Evolutionary conservation across 2,888 invertebrate species (phyloP).

Genomic region (Abrostola tripartita): DNA sequence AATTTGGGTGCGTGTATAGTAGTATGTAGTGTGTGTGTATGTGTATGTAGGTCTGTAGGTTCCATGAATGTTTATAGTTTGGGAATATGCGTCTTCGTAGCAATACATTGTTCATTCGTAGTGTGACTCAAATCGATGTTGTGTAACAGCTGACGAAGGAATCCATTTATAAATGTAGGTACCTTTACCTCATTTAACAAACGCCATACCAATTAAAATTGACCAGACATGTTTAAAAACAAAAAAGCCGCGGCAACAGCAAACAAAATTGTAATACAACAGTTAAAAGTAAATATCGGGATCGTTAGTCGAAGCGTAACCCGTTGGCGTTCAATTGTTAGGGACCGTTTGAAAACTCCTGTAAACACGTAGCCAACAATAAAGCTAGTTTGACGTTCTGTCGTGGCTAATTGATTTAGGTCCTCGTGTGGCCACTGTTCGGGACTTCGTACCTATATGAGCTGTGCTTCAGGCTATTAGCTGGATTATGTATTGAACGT

Average conservation of each 20-base stretch:
- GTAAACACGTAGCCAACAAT: conserved; percentile 57
- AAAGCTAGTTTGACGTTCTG: conserved; percentile 67
- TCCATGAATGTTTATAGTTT: too few species aligned
- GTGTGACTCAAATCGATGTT: too few species aligned
- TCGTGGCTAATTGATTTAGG: conserved; percentile 73
- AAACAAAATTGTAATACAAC: conserved; percentile 14
- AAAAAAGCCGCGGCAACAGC: neutral
- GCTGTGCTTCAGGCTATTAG: conserved; percentile 22
- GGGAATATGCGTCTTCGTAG: too few species aligned
- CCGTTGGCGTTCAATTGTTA: conserved; percentile 36
- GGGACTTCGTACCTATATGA: conserved; percentile 26
- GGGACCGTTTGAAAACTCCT: conserved; percentile 49
- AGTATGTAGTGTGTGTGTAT: too few species aligned
- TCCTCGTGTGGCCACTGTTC: conserved; percentile 57
- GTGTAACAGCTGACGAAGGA: too few species aligned
- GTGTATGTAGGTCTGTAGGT: too few species aligned
- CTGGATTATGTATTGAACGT: neutral
- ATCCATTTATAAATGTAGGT: too few species aligned
- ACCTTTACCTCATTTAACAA: neutral
- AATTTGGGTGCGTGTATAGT: too few species aligned
- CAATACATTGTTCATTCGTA: too few species aligned
- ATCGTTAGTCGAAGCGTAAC: conserved; percentile 44
- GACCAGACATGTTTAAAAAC: neutral
- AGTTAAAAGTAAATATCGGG: conserved; percentile 42
- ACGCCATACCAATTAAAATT: neutral